Evolutionary conservation across 2,113 vertebrate species (phyloP), one percentile per base, ranked within the genome.

Genomic region (Orientallactaga bullata): DNA sequence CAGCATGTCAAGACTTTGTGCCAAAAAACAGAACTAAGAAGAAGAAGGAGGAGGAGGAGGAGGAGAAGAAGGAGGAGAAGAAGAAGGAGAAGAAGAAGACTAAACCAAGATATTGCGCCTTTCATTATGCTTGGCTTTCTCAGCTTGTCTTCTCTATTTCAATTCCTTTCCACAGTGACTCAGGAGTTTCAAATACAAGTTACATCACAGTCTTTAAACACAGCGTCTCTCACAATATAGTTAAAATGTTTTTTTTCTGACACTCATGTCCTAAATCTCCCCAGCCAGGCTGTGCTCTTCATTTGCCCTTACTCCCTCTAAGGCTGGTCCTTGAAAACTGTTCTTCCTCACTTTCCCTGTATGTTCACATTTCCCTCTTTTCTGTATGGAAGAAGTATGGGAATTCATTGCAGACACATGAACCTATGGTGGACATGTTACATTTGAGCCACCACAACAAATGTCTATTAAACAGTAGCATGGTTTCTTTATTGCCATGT

Each of bases 401-500:
- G 55, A 16, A 12, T 55, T 55, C 10, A 7, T 16, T 11, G 12
- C n/a, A n/a, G n/a, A n/a, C n/a, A n/a, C 55, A 55, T 55, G 55
- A 55, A 3, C 11, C 55, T 55, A 55, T 7, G 55, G 12, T 55
- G 15, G 55, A 55, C 15, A 16, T 55, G 15, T 15, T 55, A 16
- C 55, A 13, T 55, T 15, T 16, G 15, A 16, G 15, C 55, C 55
- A 55, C 55, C 55, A 55, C 55, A 55, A 89, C 93, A 80, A 85
- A 63, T 86, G 73, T 89, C n/a, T 68, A 37, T 92, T 90, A 74
- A 88, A 61, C 58, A 20, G 13, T n/a, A n/a, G n/a, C n/a, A n/a
- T n/a, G n/a, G n/a, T n/a, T 83, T 86, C 69, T 90, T 79, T 86
- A 79, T 61, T 81, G 81, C 74, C 24, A 30, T 65, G 24, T 93